phyloP scores from a whole-genome alignment of 2,113 vertebrate species.

The Carlito syrichta region DNA sequence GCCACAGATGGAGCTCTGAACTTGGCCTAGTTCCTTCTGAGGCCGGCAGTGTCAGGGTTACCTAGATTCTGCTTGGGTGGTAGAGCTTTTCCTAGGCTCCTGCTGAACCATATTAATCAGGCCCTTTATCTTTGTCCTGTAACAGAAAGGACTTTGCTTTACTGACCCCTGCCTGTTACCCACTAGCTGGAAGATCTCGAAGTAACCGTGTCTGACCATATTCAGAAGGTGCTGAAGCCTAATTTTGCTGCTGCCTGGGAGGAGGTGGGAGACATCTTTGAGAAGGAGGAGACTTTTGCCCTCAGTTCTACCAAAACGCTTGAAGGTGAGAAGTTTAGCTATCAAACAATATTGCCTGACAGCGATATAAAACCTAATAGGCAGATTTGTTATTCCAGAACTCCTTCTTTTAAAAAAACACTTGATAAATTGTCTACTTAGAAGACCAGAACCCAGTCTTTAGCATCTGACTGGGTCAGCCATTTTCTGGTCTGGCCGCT shows the following conservation, averaged over 20 bases:
- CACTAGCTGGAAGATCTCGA: conserved; percentile 95
- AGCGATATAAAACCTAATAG: neutral
- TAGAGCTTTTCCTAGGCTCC: neutral
- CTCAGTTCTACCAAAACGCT: conserved; percentile 94
- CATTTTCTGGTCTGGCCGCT: neutral
- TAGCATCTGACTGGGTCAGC: neutral
- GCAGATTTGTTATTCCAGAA: neutral
- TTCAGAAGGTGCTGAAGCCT: conserved; percentile 95
- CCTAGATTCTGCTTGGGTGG: neutral
- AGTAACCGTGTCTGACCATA: conserved; percentile 94
- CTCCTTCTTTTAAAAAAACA: neutral
- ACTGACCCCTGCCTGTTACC: conserved; percentile 34
- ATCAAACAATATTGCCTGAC: neutral
- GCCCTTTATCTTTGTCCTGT: neutral
- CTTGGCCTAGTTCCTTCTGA: neutral
- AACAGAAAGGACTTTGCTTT: neutral
- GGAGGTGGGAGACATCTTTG: conserved; percentile 94
- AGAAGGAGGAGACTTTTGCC: conserved; percentile 98
- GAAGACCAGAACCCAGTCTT: neutral
- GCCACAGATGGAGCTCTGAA: neutral
- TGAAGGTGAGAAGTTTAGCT: conserved; percentile 85
- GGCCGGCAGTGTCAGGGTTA: neutral
- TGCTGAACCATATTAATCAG: neutral
- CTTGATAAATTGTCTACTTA: neutral
- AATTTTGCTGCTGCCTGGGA: conserved; percentile 98